Evolutionary conservation across 37 sponge, comb jelly and placozoan genomes (phyloP), one percentile per base, ranked within the genome.

Genomic region (Halichondria panicea): DNA sequence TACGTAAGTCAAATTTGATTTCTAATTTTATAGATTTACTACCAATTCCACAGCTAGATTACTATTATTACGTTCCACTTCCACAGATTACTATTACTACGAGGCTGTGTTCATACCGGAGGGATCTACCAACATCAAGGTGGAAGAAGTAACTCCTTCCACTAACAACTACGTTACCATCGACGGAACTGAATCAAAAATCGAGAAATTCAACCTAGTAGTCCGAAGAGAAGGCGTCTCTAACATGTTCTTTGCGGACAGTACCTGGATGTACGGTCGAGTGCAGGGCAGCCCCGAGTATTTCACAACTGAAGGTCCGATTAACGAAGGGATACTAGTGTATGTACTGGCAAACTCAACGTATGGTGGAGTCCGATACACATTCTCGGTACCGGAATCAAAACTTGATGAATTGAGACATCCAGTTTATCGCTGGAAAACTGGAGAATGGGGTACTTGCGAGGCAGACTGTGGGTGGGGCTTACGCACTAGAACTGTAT

Each of bases 81-180:
- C 12, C 22, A 35, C 50, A 60, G 59, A 12, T n/a, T 68, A 79
- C 70, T 60, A 25, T n/a, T 79, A 79, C 61, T 69, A 79, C 61
- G 28, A 27, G 18, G 70, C 80, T 21, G 61, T 79, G 46, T 70
- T 70, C 7, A 21, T 79, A 11, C 80, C 80, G 25, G 19, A 18
- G 28, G 80, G 80, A 8, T 68, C 80, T 21, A 44, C 69, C n/a
- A 28, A 79, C 35, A 69, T 79, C 12, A 0, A 6, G 3, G 33
- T 69, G 15, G 15, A 27, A 28, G 80, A 79, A 28, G 37, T 79
- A 0, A 42, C 34, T 1, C 56, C 80, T 27, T 68, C 69, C 11
- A 43, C 2, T 3, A 6, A 46, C 56, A 61, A 58, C 44, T 69
- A 40, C 70, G 19, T 76, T 40, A 65, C 64, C 45, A 31, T 56